Conservation (phyloP, 2,888 invertebrate species). For the Scotopteryx bipunctaria region DNA sequence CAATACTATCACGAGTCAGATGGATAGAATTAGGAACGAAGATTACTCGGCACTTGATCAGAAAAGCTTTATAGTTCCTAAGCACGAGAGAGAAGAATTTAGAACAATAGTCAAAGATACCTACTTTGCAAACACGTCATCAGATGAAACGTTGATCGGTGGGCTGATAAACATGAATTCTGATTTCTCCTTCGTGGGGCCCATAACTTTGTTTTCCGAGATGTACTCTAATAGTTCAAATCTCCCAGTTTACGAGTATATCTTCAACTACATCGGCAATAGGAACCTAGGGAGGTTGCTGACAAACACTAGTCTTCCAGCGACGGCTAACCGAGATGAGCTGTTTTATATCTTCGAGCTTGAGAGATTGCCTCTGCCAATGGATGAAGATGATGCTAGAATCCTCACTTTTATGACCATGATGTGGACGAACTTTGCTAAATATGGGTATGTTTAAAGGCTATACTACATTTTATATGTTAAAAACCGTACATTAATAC, state of each 20-base stretch:
- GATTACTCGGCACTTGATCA: constrained; percentile 66
- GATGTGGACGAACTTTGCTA: constrained; percentile 80
- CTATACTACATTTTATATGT: not conserved
- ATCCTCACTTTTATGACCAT: constrained; percentile 75
- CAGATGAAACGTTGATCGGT: constrained; percentile 66
- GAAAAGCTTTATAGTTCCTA: constrained; percentile 51
- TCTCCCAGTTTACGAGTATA: constrained; percentile 59
- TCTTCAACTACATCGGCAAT: constrained; percentile 68
- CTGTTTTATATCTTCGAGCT: constrained; percentile 71
- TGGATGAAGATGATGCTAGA: constrained; percentile 71
- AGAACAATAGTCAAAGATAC: constrained; percentile 61
- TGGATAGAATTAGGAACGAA: constrained; percentile 66
- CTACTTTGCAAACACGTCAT: constrained; percentile 61
- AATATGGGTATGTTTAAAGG: constrained; percentile 63
- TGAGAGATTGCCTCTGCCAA: constrained; percentile 64
- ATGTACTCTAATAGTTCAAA: constrained; percentile 60
- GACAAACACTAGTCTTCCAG: constrained; percentile 67
- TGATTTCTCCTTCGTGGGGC: constrained; percentile 70
- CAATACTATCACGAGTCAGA: constrained; percentile 66
- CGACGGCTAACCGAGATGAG: constrained; percentile 68
- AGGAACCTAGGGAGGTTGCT: constrained; percentile 69
- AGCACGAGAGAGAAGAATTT: constrained; percentile 56
- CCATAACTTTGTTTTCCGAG: constrained; percentile 66
- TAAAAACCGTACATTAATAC: not conserved
- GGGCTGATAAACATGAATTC: constrained; percentile 72